Conservation (phyloP, 2,113 vertebrate genomes). For the Solea senegalensis region DNA sequence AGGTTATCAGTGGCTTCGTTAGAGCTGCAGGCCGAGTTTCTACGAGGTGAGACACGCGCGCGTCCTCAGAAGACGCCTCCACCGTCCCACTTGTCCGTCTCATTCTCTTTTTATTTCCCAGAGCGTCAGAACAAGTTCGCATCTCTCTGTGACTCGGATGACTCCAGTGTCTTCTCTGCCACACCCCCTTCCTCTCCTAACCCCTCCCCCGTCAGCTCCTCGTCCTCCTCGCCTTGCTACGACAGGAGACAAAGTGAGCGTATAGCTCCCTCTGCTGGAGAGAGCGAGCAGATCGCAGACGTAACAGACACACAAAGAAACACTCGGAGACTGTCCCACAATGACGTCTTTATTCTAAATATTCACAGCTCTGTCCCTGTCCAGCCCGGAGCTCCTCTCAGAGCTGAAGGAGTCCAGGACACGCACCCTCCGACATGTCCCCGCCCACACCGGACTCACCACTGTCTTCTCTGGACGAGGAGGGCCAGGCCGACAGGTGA, state of each 20-base stretch:
- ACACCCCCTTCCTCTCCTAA: not conserved
- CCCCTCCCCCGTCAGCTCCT: not conserved
- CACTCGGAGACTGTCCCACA: not conserved
- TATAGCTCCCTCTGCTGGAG: too few relatives aligned
- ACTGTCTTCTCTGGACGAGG: conserved; percentile 61
- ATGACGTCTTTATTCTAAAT: not conserved
- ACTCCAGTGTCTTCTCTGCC: not conserved
- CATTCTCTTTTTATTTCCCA: conserved; percentile 22
- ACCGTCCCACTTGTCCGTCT: not conserved
- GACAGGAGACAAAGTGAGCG: conserved; percentile 20
- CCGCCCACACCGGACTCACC: conserved; percentile 27
- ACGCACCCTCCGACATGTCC: conserved; percentile 31
- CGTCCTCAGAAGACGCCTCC: not conserved
- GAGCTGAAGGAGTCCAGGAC: conserved; percentile 37
- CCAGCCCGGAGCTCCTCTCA: conserved; percentile 54
- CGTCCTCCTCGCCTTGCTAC: not conserved
- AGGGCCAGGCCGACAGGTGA: conserved; percentile 36
- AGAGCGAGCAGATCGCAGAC: too few relatives aligned
- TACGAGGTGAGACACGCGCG: conserved; percentile 22
- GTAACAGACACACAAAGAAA: too few relatives aligned
- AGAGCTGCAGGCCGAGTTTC: conserved; percentile 47
- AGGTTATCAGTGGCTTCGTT: not conserved
- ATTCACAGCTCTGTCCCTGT: conserved; percentile 47
- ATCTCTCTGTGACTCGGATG: not conserved
- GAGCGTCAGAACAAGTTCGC: conserved; percentile 22